Conservation (phyloP, 2,797 vertebrate genomes). For the Heliangelus exortis region DNA sequence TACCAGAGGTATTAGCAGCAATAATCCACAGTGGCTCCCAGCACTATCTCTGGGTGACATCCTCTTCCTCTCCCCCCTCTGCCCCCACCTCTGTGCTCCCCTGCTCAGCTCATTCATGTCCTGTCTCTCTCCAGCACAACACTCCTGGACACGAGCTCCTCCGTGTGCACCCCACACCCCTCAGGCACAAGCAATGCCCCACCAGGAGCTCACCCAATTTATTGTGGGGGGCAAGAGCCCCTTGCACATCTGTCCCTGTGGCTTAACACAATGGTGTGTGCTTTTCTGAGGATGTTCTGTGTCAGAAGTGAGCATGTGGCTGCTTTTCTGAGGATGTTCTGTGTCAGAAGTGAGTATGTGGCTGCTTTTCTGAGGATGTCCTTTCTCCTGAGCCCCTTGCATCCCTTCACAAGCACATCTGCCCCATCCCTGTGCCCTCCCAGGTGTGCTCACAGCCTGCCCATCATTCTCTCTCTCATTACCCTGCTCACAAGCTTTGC, state of each 20-base stretch:
- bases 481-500: background rate
- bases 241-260: background rate
- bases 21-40: slow-evolving; percentile 68
- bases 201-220: background rate
- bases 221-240: background rate
- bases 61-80: slow-evolving; percentile 37
- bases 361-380: too few species aligned
- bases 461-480: background rate
- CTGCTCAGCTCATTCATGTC: background rate
- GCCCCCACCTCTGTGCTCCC: background rate
- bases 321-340: background rate
- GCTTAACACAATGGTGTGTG: background rate
- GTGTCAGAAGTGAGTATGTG: background rate
- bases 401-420: fast-evolving
- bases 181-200: too few species aligned
- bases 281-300: background rate
- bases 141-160: background rate
- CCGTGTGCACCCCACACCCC: background rate
- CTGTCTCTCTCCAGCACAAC: background rate
- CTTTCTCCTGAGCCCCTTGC: too few species aligned
- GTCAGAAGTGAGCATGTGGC: too few species aligned
- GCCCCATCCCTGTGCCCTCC: background rate
- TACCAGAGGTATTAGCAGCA: slow-evolving; percentile 73
- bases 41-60: slow-evolving; percentile 36
- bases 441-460: background rate